Conservation (phyloP, 1,140 invertebrate genomes). For the Atta texana region DNA sequence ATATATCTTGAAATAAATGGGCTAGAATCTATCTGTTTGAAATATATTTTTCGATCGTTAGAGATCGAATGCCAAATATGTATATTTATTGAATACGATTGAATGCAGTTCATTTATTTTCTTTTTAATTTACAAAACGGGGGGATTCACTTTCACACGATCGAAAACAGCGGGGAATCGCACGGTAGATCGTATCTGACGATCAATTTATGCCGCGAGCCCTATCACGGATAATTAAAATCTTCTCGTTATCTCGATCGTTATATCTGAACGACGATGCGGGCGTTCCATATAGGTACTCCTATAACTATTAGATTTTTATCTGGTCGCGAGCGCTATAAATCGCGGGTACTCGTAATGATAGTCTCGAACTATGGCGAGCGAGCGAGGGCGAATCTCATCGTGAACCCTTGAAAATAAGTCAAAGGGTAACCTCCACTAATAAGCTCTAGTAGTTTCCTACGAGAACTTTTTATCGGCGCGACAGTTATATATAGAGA, state of each 20-base stretch:
- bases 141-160: conserved; percentile 70
- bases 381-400: not conserved
- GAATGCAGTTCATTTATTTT: conserved; percentile 28
- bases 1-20: not conserved
- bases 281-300: conserved; percentile 25
- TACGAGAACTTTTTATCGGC: not conserved
- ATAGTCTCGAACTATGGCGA: conserved; percentile 44
- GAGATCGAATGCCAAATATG: not conserved
- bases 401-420: conserved; percentile 20
- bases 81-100: conserved; percentile 1
- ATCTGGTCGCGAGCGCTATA: conserved; percentile 34
- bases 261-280: conserved; percentile 57
- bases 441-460: conserved; percentile 12
- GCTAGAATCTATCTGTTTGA: not conserved
- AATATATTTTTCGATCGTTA: not conserved
- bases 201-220: conserved; percentile 61
- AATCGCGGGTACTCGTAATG: conserved; percentile 47
- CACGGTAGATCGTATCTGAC: conserved; percentile 57
- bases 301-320: conserved; percentile 53
- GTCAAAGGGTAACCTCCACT: conserved; percentile 13
- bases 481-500: no score
- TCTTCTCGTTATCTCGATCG: conserved; percentile 28
- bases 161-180: conserved; percentile 63
- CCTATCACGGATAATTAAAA: conserved; percentile 58
- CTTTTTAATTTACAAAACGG: conserved; percentile 59